Percentiles rank a stretch among this genome's conserved stretches.
Evolutionary conservation across 2,888 invertebrate species (phyloP).

Genomic region (Parnassius orleans): DNA sequence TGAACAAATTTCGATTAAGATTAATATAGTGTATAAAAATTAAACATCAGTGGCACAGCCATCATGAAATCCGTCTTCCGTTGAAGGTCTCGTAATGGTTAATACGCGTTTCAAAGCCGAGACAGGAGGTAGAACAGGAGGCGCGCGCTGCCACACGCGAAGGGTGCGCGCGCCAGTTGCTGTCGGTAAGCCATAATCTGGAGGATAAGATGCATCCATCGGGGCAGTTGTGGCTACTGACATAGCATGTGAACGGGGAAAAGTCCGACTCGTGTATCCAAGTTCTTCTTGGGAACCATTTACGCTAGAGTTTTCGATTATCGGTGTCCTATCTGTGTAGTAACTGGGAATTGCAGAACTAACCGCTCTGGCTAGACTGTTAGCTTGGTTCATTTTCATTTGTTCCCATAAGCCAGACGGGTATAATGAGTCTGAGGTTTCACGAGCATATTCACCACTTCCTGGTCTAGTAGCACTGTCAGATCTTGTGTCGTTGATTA

Average conservation of each 20-base stretch:
- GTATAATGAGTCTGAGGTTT: constrained; percentile 87
- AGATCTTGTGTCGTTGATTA: constrained; percentile 90
- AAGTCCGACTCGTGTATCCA: constrained; percentile 82
- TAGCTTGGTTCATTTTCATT: constrained; percentile 72
- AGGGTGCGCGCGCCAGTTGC: constrained; percentile 87
- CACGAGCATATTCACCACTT: constrained; percentile 89
- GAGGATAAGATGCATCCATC: constrained; percentile 82
- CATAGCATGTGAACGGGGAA: constrained; percentile 77
- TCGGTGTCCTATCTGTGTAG: constrained; percentile 88
- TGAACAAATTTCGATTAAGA: constrained; percentile 30
- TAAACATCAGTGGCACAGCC: constrained; percentile 96
- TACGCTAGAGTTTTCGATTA: constrained; percentile 83
- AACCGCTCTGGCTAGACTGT: constrained; percentile 80
- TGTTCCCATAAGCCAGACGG: constrained; percentile 91
- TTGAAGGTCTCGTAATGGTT: constrained; percentile 90
- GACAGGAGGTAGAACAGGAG: constrained; percentile 92
- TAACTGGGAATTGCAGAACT: constrained; percentile 80
- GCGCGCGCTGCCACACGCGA: constrained; percentile 93
- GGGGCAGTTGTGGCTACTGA: constrained; percentile 66
- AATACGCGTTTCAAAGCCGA: constrained; percentile 92
- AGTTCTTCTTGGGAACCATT: constrained; percentile 82
- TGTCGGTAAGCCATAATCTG: constrained; percentile 88
- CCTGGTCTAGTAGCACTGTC: constrained; percentile 81
- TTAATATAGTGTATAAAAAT: constrained; percentile 33
- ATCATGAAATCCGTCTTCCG: constrained; percentile 95